Percentiles rank a stretch among this genome's conserved stretches.
phyloP scores from a whole-genome alignment of 1,140 invertebrate genomes.

The Lepidostoma basale region DNA sequence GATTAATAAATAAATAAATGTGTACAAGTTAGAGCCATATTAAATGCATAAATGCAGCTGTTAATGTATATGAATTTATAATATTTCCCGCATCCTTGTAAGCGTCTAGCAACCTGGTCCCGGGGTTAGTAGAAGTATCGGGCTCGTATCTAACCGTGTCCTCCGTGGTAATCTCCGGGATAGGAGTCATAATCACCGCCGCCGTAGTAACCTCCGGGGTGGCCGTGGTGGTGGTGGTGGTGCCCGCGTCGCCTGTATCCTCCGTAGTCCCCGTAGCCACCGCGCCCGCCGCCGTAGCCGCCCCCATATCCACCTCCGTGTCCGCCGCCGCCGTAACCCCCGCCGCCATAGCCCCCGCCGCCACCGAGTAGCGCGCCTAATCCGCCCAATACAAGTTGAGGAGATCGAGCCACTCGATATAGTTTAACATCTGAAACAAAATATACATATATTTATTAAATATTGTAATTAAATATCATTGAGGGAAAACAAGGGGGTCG shows the following conservation, averaged over 20 bases:
- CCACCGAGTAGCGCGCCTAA: neutral
- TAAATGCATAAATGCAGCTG: too few relatives aligned
- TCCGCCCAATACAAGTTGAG: conserved; percentile 17
- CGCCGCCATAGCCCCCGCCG: conserved; percentile 10
- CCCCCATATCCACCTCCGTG: neutral
- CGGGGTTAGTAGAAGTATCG: neutral
- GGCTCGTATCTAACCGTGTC: neutral
- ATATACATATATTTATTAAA: too few relatives aligned
- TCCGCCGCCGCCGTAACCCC: neutral
- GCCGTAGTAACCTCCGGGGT: neutral
- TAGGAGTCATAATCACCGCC: too few relatives aligned
- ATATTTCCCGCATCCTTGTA: too few relatives aligned
- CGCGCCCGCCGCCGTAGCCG: neutral
- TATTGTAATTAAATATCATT: too few relatives aligned
- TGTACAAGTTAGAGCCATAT: too few relatives aligned
- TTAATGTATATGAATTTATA: too few relatives aligned
- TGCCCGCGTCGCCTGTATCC: conserved; percentile 10
- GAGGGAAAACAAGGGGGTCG: too few relatives aligned
- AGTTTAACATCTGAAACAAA: neutral
- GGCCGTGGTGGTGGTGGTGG: neutral
- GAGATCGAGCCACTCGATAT: conserved; percentile 23
- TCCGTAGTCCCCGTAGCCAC: conserved; percentile 18
- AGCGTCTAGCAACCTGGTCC: too few relatives aligned
- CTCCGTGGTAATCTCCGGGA: too few relatives aligned
- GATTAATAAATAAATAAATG: too few relatives aligned